These are phyloP conservation scores for Hypomesus transpacificus DNA, from an alignment of 2,113 vertebrate genomes.

Conservation along the genomic window DNA sequence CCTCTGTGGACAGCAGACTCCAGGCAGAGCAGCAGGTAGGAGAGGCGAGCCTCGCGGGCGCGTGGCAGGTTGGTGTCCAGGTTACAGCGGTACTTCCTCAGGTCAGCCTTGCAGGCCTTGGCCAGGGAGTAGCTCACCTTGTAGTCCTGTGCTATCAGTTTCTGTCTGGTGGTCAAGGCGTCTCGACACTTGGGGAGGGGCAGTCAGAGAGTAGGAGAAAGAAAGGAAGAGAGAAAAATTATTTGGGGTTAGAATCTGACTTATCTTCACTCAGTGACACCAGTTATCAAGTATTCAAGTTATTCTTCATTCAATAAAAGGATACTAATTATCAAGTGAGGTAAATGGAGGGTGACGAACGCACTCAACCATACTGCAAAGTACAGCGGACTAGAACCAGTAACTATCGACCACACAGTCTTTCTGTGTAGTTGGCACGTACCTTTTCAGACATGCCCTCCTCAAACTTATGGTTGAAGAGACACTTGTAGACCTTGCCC, in stretches of 20 bases:
- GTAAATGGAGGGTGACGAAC: too few species aligned
- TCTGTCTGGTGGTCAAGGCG: slow-evolving; percentile 83
- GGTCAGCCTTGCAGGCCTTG: slow-evolving; percentile 84
- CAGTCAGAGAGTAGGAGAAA: not conserved
- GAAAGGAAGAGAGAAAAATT: not conserved
- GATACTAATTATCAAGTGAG: too few species aligned
- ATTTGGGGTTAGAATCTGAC: not conserved
- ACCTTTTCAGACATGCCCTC: slow-evolving; percentile 91
- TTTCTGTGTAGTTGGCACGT: not conserved
- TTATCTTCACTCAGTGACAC: too few species aligned
- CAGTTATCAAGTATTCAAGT: too few species aligned
- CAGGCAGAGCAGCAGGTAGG: slow-evolving; percentile 84
- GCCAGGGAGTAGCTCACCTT: slow-evolving; percentile 88
- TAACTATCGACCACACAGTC: too few species aligned
- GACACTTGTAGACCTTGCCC: slow-evolving; percentile 87
- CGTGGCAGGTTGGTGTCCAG: slow-evolving; percentile 84
- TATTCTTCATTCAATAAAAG: too few species aligned
- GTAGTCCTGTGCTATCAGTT: slow-evolving; percentile 88
- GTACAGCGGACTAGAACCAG: too few species aligned
- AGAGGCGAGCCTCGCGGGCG: slow-evolving; percentile 82
- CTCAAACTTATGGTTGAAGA: slow-evolving; percentile 92
- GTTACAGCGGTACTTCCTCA: slow-evolving; percentile 85
- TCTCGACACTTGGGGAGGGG: slow-evolving; percentile 76
- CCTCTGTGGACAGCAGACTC: slow-evolving; percentile 89
- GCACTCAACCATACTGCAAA: too few species aligned